Percentiles rank a stretch among this genome's conserved stretches.
These are phyloP conservation scores for Moxostoma hubbsi DNA, from an alignment of 2,797 vertebrate species.

Conservation along the genomic window DNA sequence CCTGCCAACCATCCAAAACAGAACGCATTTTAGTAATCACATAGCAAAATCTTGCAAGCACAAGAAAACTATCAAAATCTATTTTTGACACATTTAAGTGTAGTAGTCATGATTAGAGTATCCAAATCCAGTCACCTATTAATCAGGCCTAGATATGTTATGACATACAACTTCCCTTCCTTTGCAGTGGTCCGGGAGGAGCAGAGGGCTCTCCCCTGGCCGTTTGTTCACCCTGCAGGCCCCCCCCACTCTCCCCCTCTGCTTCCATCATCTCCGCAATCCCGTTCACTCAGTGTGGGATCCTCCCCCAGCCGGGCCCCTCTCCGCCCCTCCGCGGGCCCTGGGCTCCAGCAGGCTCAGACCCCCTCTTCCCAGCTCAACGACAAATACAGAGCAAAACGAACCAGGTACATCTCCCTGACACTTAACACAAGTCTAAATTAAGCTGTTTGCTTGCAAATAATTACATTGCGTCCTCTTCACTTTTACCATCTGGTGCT, in stretches of 20 bases:
- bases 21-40: too few species aligned
- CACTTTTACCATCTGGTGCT: slow-evolving; percentile 30
- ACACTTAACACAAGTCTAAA: slow-evolving; percentile 15
- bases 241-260: slow-evolving; percentile 71
- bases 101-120: background rate
- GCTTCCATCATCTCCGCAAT: slow-evolving; percentile 71
- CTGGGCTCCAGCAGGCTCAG: slow-evolving; percentile 59
- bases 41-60: too few species aligned
- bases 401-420: slow-evolving; percentile 70
- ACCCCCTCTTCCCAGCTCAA: slow-evolving; percentile 66
- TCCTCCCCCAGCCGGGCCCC: slow-evolving; percentile 75
- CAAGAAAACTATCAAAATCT: too few species aligned
- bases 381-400: slow-evolving; percentile 72
- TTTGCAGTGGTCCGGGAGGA: slow-evolving; percentile 74
- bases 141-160: background rate
- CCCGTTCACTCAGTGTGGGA: slow-evolving; percentile 73
- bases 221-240: slow-evolving; percentile 65
- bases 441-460: slow-evolving; percentile 18
- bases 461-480: slow-evolving; percentile 27
- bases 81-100: too few species aligned
- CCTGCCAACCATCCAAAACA: too few species aligned
- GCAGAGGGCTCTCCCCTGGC: slow-evolving; percentile 76
- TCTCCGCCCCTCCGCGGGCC: slow-evolving; percentile 52
- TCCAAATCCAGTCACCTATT: background rate
- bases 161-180: slow-evolving; percentile 3